Base-by-base conservation (phyloP, 2,797 vertebrate species). In the Spheniscus humboldti region DNA sequence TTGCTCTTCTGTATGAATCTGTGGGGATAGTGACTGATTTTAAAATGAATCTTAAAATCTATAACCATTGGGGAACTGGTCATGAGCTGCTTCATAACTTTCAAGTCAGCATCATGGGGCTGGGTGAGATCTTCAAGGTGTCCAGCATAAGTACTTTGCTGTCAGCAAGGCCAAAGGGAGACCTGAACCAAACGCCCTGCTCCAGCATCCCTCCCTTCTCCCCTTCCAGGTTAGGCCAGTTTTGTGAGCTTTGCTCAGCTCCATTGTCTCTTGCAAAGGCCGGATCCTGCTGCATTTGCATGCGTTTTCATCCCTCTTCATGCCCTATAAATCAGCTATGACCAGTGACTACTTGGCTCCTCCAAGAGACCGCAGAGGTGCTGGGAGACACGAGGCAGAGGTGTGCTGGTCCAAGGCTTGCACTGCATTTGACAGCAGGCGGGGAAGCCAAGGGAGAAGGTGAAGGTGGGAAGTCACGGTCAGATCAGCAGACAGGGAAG, bases 221-320 rank as follows among this genome's bases (percentile, higher is more conserved):
- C 33, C 18, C 13, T 76, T 84, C 31, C 19, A 47, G 57, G 18
- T 41, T 52, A 67, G n/a, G 37, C 19, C 25, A 56, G 41, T 25
- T 85, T 85, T 71, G 25, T 76, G 59, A 92, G 37, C 31, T 88
- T 92, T 91, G 47, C 55, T 86, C 39, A 67, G 47, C 52, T 69
- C 15, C 0, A 0, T 19, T 35, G 11, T 63, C 18, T 83, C 50
- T 63, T 90, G 48, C 45, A 86, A 59, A 75, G 23, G 31, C 17
- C 1, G 1, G 18, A 63, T 78, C 52, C 39, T 47, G 39, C 72
- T 78, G 23, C 47, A n/a, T 84, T 87, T 79, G 39, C 18, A 19
- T 43, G 52, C 13, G 1, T 50, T 62, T 90, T 75, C 33, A 72
- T 79, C 63, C 45, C 35, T 55, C 31, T 75, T 59, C 20, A 20